These are phyloP conservation scores for Coenonympha glycerion DNA, from an alignment of 2,888 invertebrate genomes.

Conservation along the genomic window DNA sequence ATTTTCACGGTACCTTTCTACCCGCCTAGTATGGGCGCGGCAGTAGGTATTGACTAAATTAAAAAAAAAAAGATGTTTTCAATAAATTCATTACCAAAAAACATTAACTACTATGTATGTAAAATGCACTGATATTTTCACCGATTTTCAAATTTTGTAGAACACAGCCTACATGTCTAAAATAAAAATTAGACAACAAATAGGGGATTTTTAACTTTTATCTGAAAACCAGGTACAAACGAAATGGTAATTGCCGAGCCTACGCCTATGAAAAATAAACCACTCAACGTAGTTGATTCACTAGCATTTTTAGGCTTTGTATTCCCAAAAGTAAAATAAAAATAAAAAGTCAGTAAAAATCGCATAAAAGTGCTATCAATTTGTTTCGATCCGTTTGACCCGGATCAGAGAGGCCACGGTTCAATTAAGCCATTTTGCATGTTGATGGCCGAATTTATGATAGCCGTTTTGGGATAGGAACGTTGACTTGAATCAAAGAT, in stretches of 20 bases:
- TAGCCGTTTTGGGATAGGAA: constrained; percentile 52
- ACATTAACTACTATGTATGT: too few species aligned
- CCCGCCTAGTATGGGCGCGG: too few species aligned
- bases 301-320: constrained; percentile 17
- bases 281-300: not conserved
- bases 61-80: too few species aligned
- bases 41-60: too few species aligned
- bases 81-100: too few species aligned
- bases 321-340: constrained; percentile 27
- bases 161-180: not conserved
- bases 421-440: constrained; percentile 75
- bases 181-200: not conserved
- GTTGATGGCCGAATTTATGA: constrained; percentile 73
- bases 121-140: too few species aligned
- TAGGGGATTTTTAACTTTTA: not conserved
- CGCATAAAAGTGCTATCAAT: constrained; percentile 64
- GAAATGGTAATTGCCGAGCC: not conserved
- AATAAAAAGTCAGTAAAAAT: constrained; percentile 51
- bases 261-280: not conserved
- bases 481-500: too few species aligned
- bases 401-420: constrained; percentile 68
- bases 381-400: constrained; percentile 68
- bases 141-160: too few species aligned
- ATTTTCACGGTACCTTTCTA: too few species aligned
- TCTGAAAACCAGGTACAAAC: not conserved